Evolutionary conservation across 2,113 vertebrate genomes (phyloP), one percentile per base, ranked within the genome.

Genomic region (Felis chaus): DNA sequence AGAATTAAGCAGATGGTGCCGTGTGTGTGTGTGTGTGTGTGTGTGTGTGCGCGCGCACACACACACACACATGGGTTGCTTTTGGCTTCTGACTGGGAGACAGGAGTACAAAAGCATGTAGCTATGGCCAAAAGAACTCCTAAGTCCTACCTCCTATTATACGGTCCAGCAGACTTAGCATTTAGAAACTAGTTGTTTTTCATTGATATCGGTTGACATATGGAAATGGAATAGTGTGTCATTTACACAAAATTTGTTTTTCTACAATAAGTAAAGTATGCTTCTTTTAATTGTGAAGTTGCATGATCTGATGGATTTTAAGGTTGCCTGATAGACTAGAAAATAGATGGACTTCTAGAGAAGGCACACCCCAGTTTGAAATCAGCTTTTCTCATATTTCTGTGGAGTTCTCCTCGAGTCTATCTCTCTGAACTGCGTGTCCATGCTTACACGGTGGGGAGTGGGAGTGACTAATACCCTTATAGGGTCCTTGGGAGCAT

Each of bases 141-240:
- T 16, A 39, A 76, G 23, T 25, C 18, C 0, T 10, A 18, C 3
- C 33, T 95, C 57, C 31, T 29, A 31, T 66, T 53, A 21, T 19
- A 53, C 1, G 29, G 14, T 68, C 3, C 4, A 41, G 21, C 23
- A 45, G 66, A 3, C 0, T 3, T 57, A 57, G 13, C 16, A 27
- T 48, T 89, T 16, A 65, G 25, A 91, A 80, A 53, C 10, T 68
- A 41, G 66, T 63, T 88, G 25, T n/a, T 97, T 23, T 14, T 76
- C n/a, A 48, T 15, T 81, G 50, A 21, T 90, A 27, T 29, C 55
- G 9, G 14, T 25, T 29, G 65, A 78, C 50, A 86, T 14, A 29
- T 10, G 65, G n/a, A 15, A 23, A 69, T 53, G 21, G 15, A 29
- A 81, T n/a, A 71, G 36, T 55, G 12, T 68, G 1, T 7, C 16